phyloP scores from a whole-genome alignment of 2,888 invertebrate genomes.

The Linnaemya vulpina region DNA sequence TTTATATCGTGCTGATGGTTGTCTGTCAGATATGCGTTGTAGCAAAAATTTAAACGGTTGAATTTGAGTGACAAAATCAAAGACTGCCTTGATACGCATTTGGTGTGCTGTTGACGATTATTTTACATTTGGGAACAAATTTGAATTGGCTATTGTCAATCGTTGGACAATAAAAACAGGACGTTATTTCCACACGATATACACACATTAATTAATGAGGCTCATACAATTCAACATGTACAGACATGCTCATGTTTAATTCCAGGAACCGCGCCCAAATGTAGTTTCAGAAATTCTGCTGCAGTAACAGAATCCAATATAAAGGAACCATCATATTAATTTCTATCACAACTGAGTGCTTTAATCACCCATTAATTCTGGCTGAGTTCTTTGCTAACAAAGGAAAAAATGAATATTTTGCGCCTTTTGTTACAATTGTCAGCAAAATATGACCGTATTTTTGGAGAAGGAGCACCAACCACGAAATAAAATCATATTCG shows the following conservation, averaged over 20 bases:
- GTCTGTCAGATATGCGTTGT: not conserved
- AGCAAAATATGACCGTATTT: conserved; percentile 38
- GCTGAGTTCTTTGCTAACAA: conserved; percentile 22
- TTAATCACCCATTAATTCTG: conserved; percentile 6
- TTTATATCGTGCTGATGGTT: conserved; percentile 4
- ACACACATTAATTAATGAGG: not conserved
- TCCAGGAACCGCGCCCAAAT: not conserved
- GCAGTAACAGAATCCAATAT: not conserved
- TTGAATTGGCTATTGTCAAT: conserved; percentile 40
- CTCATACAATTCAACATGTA: not conserved
- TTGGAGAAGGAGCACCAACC: not conserved
- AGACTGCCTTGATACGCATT: conserved; percentile 33
- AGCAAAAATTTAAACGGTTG: not conserved
- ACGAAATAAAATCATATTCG: conserved; percentile 3
- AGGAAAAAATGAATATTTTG: conserved; percentile 23
- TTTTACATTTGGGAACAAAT: conserved; percentile 56
- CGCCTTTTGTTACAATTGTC: conserved; percentile 28
- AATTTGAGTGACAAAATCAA: conserved; percentile 37
- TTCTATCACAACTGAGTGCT: not conserved
- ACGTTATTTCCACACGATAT: conserved; percentile 46
- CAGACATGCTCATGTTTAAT: not conserved
- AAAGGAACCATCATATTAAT: not conserved
- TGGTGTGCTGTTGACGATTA: conserved; percentile 36
- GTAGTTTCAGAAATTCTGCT: not conserved
- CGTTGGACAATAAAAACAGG: conserved; percentile 38